Evolutionary conservation across 1,140 invertebrate genomes (phyloP).

Genomic region (Drosophila orosa): DNA sequence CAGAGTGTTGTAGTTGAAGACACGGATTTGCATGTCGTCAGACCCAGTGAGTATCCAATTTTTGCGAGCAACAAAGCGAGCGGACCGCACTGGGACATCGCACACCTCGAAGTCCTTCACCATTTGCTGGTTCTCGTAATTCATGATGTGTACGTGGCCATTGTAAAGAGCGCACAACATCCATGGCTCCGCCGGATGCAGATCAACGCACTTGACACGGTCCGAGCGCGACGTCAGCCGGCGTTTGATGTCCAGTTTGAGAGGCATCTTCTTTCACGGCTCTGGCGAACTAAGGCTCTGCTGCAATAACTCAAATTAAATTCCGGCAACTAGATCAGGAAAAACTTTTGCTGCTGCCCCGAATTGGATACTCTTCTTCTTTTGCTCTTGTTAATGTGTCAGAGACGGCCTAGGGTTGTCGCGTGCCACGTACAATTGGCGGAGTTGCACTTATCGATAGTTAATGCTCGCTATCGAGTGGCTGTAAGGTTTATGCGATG

Average conservation of each 20-base stretch:
- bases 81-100: slow-evolving; percentile 97
- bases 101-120: slow-evolving; percentile 90
- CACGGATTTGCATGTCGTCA: slow-evolving; percentile 97
- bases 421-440: slow-evolving; percentile 55
- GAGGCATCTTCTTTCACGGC: slow-evolving; percentile 87
- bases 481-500: too few relatives aligned
- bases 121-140: slow-evolving; percentile 94
- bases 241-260: slow-evolving; percentile 98
- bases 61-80: slow-evolving; percentile 98
- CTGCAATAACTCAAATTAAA: slow-evolving; percentile 29
- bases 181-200: slow-evolving; percentile 99
- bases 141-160: slow-evolving; percentile 99
- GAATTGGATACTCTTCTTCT: slow-evolving; percentile 40
- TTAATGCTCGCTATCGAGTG: too few relatives aligned
- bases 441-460: slow-evolving; percentile 18
- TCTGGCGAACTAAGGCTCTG: slow-evolving; percentile 25
- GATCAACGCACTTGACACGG: slow-evolving; percentile 98
- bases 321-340: slow-evolving; percentile 53
- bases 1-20: slow-evolving; percentile 99
- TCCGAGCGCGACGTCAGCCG: slow-evolving; percentile 98
- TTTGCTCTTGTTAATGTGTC: slow-evolving; percentile 68
- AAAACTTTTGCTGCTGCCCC: slow-evolving; percentile 54
- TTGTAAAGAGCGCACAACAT: slow-evolving; percentile 99
- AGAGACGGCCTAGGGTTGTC: slow-evolving; percentile 59
- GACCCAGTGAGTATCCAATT: slow-evolving; percentile 99